phyloP scores from a whole-genome alignment of 2,888 invertebrate genomes.

The Conus canariensis region DNA sequence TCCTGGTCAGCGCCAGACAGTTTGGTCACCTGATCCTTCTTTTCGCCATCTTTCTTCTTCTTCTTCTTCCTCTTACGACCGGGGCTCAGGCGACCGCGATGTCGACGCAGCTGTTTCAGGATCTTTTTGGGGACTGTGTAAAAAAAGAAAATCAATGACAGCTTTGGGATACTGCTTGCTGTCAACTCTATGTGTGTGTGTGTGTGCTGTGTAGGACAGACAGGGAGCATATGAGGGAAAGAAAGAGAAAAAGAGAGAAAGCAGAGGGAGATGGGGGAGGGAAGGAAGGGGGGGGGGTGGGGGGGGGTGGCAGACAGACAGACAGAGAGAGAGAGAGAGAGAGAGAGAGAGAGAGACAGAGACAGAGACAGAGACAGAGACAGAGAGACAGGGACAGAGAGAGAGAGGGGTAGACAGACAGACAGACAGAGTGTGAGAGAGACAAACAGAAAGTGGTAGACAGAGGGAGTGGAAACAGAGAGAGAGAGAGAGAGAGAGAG shows the following conservation, averaged over 20 bases:
- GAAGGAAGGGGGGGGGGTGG: neutral
- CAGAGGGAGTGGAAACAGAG: slow-evolving; percentile 30
- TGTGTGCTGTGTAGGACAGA: neutral
- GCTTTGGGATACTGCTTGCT: neutral
- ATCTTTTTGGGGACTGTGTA: slow-evolving; percentile 31
- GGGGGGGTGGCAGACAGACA: slow-evolving; percentile 17
- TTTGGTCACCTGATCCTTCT: neutral
- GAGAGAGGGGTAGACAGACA: neutral
- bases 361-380: slow-evolving; percentile 16
- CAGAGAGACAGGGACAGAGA: neutral
- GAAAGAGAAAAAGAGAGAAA: neutral
- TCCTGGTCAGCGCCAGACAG: neutral
- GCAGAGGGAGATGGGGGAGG: neutral
- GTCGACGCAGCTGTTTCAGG: slow-evolving; percentile 33
- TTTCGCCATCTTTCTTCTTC: slow-evolving; percentile 15
- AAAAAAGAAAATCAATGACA: neutral
- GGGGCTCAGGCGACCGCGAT: neutral
- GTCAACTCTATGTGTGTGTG: neutral
- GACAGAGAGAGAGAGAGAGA: slow-evolving; percentile 23
- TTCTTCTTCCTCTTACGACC: slow-evolving; percentile 18
- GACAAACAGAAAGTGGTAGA: neutral
- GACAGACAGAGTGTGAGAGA: neutral
- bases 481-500: slow-evolving; percentile 34
- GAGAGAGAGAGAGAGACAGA: slow-evolving; percentile 31
- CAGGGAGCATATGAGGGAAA: slow-evolving; percentile 2